Evolutionary conservation across 53 echinoderm and acorn worm genomes (phyloP).

Genomic region (Actinopyga echinites): DNA sequence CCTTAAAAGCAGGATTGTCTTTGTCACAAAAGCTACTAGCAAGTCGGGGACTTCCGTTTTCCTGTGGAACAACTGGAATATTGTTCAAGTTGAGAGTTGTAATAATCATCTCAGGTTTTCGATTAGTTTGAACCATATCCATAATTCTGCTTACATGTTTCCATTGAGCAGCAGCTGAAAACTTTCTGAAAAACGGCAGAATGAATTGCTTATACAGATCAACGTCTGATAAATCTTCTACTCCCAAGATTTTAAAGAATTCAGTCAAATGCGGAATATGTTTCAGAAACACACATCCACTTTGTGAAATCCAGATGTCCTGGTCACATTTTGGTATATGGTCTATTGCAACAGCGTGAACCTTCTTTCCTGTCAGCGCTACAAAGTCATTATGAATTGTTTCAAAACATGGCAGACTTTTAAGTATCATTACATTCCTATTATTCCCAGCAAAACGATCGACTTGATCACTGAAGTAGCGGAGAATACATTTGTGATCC

Average conservation of each 20-base stretch:
- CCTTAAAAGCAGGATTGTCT: constrained; percentile 4
- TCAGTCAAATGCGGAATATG: too few species aligned
- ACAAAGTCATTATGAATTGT: background rate
- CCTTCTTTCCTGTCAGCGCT: background rate
- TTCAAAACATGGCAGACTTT: background rate
- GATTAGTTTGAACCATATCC: background rate
- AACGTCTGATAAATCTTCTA: background rate
- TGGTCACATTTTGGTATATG: background rate
- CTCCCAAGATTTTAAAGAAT: background rate
- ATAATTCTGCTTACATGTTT: background rate
- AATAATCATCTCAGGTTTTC: background rate
- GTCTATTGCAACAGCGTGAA: background rate
- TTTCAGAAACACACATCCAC: background rate
- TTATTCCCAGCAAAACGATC: too few species aligned
- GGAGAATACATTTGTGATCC: background rate
- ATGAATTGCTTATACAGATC: background rate
- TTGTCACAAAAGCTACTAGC: background rate
- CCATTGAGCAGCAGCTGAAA: background rate
- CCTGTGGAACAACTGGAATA: background rate
- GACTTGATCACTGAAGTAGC: background rate
- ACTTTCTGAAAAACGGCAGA: background rate
- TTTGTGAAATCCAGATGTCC: background rate
- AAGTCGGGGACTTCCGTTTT: background rate
- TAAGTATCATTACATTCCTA: background rate
- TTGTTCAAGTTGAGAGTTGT: background rate